phyloP scores from a whole-genome alignment of 2,888 invertebrate species.

The Digitonthophagus gazella region DNA sequence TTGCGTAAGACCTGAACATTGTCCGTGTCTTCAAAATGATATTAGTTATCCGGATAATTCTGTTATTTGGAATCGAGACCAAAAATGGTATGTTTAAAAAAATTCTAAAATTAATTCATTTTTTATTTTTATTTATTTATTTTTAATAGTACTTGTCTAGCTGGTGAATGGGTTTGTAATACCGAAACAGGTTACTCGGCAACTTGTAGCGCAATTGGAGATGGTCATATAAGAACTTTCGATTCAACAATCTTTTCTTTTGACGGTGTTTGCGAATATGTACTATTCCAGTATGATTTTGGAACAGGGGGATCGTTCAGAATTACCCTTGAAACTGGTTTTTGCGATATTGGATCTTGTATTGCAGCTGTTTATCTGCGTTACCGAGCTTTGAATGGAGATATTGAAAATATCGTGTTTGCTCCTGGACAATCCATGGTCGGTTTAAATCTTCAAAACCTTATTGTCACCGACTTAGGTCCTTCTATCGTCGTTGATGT shows the following conservation, averaged over 20 bases:
- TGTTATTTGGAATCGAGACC: background rate
- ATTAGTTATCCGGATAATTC: background rate
- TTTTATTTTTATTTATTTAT: background rate
- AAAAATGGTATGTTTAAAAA: background rate
- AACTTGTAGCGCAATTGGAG: conserved; percentile 2
- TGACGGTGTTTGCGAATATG: background rate
- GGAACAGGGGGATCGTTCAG: background rate
- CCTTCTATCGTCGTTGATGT: background rate
- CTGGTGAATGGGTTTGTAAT: background rate
- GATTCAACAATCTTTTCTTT: background rate
- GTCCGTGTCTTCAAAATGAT: conserved; percentile 8
- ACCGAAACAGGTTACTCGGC: background rate
- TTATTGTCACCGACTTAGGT: background rate
- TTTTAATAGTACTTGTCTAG: background rate
- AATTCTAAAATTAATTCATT: background rate
- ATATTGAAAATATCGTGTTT: background rate
- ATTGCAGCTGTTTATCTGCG: background rate
- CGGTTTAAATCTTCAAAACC: background rate
- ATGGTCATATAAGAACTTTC: conserved; percentile 3
- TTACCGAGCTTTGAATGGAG: conserved; percentile 1
- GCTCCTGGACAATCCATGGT: background rate
- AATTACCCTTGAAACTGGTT: background rate
- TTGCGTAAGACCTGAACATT: conserved; percentile 1
- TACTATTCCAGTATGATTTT: background rate
- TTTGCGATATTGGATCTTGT: background rate